Percentiles rank a stretch among this genome's conserved stretches.
Conservation (phyloP, 2,888 invertebrate species). For the Hydropsyche betteni region DNA sequence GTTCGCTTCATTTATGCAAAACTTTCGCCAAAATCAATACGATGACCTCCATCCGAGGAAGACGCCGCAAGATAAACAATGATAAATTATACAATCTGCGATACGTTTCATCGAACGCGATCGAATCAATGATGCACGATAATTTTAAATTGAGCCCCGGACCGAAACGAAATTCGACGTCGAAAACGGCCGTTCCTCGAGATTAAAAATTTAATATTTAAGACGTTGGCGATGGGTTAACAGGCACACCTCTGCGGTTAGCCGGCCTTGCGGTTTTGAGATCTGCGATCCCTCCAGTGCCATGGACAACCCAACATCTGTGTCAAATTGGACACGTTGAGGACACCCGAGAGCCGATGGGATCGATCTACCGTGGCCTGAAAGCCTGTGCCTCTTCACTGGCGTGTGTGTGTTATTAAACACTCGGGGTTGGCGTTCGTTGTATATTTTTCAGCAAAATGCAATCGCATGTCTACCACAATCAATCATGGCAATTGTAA, state of each 20-base stretch:
- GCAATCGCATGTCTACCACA: slow-evolving; percentile 11
- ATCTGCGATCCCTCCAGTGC: background rate
- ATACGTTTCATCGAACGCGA: too few species aligned
- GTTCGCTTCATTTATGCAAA: slow-evolving; percentile 16
- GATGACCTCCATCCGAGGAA: background rate
- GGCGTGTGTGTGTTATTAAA: too few species aligned
- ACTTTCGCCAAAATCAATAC: slow-evolving; percentile 21
- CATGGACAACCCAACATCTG: slow-evolving; percentile 3
- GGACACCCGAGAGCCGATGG: too few species aligned
- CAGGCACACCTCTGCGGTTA: background rate
- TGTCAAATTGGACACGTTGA: background rate
- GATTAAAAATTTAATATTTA: slow-evolving; percentile 2
- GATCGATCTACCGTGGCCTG: too few species aligned
- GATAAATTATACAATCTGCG: too few species aligned
- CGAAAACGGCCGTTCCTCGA: background rate
- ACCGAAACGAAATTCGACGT: background rate
- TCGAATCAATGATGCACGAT: too few species aligned
- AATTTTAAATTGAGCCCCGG: too few species aligned
- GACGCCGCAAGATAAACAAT: too few species aligned
- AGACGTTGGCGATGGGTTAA: background rate
- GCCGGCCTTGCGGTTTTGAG: slow-evolving; percentile 24
- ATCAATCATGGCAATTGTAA: slow-evolving; percentile 23
- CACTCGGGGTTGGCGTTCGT: background rate
- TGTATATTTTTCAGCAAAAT: slow-evolving; percentile 14
- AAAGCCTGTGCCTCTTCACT: too few species aligned